Evolutionary conservation across 2,888 invertebrate genomes (phyloP).

Genomic region (Dasysyrphus tricinctus): DNA sequence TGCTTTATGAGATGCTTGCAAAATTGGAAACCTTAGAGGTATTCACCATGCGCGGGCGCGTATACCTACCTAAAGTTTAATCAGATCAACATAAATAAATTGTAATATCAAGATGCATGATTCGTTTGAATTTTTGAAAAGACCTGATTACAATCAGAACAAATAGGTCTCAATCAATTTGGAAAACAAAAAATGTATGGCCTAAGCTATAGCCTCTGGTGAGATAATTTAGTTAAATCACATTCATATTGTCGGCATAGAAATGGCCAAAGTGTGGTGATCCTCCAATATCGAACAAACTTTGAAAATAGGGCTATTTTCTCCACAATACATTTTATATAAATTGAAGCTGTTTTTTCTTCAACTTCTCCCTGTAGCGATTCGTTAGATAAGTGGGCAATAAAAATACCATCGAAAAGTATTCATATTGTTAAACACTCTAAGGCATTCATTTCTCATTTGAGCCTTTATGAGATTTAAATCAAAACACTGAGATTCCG

Average conservation of each 20-base stretch:
- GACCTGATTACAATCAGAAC: slow-evolving; percentile 65
- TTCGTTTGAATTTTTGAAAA: slow-evolving; percentile 22
- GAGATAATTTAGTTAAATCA: slow-evolving; percentile 25
- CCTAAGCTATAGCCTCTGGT: slow-evolving; percentile 37
- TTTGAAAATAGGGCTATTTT: neutral
- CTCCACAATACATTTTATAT: slow-evolving; percentile 9
- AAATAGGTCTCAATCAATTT: slow-evolving; percentile 60
- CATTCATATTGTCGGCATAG: neutral
- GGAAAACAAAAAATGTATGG: neutral
- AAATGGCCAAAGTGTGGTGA: slow-evolving; percentile 20
- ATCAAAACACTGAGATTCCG: slow-evolving; percentile 61
- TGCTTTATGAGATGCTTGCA: slow-evolving; percentile 28
- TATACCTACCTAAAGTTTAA: slow-evolving; percentile 27
- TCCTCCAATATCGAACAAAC: slow-evolving; percentile 22
- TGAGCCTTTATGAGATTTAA: slow-evolving; percentile 69
- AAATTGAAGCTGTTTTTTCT: neutral
- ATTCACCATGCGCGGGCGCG: neutral
- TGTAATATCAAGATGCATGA: slow-evolving; percentile 66
- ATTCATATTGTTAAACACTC: slow-evolving; percentile 64
- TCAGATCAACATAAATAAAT: slow-evolving; percentile 73
- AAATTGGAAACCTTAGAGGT: slow-evolving; percentile 62
- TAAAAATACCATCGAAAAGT: slow-evolving; percentile 63
- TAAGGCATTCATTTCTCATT: slow-evolving; percentile 67
- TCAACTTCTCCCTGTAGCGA: neutral
- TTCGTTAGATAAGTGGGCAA: slow-evolving; percentile 54